Evolutionary conservation across 2,888 invertebrate species (phyloP), one percentile per base, ranked within the genome.

Genomic region (Drosophila greeni): DNA sequence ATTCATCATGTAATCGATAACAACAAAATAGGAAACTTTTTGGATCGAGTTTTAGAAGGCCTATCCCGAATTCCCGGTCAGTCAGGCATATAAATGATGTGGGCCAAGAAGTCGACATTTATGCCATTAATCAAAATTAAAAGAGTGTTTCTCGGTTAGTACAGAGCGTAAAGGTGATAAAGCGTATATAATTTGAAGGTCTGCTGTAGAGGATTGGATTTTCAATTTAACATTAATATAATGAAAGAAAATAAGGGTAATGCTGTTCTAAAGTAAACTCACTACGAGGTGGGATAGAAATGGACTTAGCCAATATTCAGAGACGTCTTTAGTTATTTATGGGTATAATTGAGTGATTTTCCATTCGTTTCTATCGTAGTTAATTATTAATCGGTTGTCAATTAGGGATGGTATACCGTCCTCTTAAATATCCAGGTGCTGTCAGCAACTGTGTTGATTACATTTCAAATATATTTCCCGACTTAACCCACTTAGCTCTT

Each of bases 1-100:
- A 80, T 80, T 81, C 83, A 80, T 83, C 83, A 80, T 75, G 73
- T 72, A 70, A 80, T 80, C 81, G 83, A 80, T 80, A 67, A 49
- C 68, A 58, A 57, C 47, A 70, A 70, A 70, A 39, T 56, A 40
- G 40, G 36, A 58, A 56, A 51, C 37, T 58, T 53, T 43, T 37
- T 24, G 56, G 47, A 37, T 36, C 23, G 47, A 39, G 33, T 55
- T 72, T 72, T 61, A 48, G 54, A 58, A 36, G 52, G 66, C 59
- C 66, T 68, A 67, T 36, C 40, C 31, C 43, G 66, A 45, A 42
- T 20, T 52, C 20, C 14, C 49, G 51, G 53, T 61, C 70, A 72
- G 60, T 74, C 66, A 61, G 61, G 68, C 78, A 83, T 77, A 79
- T 79, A 79, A 79, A 83, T 79, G 81, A 79, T 83, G 83, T 53